phyloP scores from a whole-genome alignment of 1,140 invertebrate species.

The Apis laboriosa region DNA sequence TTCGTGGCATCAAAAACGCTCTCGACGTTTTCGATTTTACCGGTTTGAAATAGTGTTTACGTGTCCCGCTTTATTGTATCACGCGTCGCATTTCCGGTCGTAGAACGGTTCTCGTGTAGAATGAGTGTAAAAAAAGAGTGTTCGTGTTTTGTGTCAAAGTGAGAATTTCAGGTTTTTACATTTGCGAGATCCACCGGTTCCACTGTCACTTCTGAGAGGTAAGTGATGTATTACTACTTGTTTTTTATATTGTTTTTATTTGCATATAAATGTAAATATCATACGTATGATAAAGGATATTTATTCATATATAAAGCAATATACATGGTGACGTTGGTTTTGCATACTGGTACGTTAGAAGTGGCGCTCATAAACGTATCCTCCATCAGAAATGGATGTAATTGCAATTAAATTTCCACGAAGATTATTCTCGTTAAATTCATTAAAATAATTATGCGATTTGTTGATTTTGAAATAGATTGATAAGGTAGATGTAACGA shows the following conservation, averaged over 20 bases:
- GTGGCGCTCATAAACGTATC: neutral
- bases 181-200: conserved; percentile 6
- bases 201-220: conserved; percentile 5
- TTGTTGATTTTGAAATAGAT: neutral
- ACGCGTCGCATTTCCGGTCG: conserved; percentile 38
- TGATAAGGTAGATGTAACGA: neutral
- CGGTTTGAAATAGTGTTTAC: conserved; percentile 40
- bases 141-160: conserved; percentile 38
- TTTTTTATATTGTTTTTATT: neutral
- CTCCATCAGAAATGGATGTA: neutral
- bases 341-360: neutral
- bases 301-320: neutral
- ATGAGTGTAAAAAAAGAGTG: conserved; percentile 36
- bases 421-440: neutral
- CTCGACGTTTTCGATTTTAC: conserved; percentile 36
- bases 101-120: conserved; percentile 15
- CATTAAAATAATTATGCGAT: neutral
- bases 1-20: conserved; percentile 49
- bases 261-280: neutral
- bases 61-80: conserved; percentile 17
- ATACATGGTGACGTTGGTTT: neutral
- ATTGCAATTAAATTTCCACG: neutral
- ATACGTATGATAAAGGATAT: neutral
- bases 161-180: conserved; percentile 19
- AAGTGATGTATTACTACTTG: neutral